Evolutionary conservation across 1,140 invertebrate species (phyloP).

Genomic region (Tachypleus tridentatus): DNA sequence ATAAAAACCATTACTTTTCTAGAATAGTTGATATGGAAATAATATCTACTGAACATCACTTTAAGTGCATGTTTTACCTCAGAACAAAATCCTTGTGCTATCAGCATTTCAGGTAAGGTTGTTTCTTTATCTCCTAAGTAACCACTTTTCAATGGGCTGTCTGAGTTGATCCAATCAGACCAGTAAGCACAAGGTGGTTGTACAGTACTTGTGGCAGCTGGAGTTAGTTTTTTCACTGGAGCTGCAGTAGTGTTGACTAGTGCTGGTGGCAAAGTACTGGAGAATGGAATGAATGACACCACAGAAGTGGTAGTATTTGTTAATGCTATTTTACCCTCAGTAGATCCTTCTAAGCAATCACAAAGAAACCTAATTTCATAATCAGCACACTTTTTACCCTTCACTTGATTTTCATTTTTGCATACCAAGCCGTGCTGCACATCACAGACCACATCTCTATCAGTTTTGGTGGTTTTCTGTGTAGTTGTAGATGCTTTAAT

Average conservation of each 20-base stretch:
- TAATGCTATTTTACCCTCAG: not conserved
- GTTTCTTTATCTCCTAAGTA: conserved; percentile 15
- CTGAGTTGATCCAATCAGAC: conserved; percentile 27
- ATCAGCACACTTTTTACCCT: conserved; percentile 26
- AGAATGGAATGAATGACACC: not conserved
- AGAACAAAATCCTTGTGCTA: conserved; percentile 11
- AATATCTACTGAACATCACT: too few relatives aligned
- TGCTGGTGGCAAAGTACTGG: not conserved
- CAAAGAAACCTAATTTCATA: conserved; percentile 34
- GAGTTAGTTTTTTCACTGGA: not conserved
- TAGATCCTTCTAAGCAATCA: conserved; percentile 22
- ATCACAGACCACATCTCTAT: conserved; percentile 26
- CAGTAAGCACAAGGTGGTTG: conserved; percentile 16
- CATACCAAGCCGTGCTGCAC: conserved; percentile 29
- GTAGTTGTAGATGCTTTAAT: not conserved
- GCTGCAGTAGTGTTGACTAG: not conserved
- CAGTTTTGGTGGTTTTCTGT: conserved; percentile 1
- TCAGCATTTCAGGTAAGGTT: conserved; percentile 6
- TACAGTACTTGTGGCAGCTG: not conserved
- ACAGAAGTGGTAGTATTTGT: not conserved
- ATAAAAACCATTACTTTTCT: too few relatives aligned
- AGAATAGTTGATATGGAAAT: too few relatives aligned
- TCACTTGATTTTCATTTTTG: conserved; percentile 23
- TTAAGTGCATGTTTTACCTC: not conserved
- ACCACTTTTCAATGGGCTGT: conserved; percentile 20